These are phyloP conservation scores for Centropyge bicolor DNA, from an alignment of 2,797 vertebrate genomes.

Conservation along the genomic window DNA sequence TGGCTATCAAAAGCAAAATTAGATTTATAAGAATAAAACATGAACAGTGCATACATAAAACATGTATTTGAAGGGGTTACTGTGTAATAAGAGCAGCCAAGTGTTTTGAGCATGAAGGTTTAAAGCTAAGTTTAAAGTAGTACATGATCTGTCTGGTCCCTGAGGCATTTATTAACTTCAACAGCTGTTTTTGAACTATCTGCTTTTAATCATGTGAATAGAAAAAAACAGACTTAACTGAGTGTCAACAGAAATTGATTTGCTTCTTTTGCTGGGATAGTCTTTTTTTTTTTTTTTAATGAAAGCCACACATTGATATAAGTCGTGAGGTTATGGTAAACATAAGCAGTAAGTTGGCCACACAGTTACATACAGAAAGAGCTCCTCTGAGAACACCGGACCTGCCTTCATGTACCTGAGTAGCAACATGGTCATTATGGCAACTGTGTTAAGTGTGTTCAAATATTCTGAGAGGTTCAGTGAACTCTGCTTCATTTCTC, in stretches of 20 bases:
- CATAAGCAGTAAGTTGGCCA: conserved; percentile 33
- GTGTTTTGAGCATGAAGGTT: not conserved
- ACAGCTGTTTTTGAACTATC: conserved; percentile 14
- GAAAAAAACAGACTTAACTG: not conserved
- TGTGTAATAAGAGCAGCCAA: not conserved
- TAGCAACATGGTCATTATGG: conserved; percentile 43
- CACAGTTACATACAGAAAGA: conserved; percentile 64
- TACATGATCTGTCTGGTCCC: not conserved
- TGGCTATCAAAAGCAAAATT: not conserved
- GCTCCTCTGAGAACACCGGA: conserved; percentile 51
- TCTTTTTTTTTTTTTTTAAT: not conserved
- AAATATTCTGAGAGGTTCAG: not conserved
- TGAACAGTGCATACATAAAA: no score
- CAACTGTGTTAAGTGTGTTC: not conserved
- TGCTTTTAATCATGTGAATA: conserved; percentile 10
- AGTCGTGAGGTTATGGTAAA: conserved; percentile 7
- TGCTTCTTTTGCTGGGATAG: not conserved
- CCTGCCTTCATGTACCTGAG: conserved; percentile 56
- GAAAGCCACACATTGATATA: conserved; percentile 13
- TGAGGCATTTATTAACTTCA: not conserved
- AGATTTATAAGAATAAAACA: not conserved
- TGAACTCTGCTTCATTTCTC: conserved; percentile 40
- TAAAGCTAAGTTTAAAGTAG: not conserved
- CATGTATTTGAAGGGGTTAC: not conserved
- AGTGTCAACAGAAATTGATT: not conserved